Percentiles rank a stretch among this genome's conserved stretches.
These are phyloP conservation scores for Drosophila lacteicornis DNA, from an alignment of 1,140 invertebrate species.

Conservation along the genomic window DNA sequence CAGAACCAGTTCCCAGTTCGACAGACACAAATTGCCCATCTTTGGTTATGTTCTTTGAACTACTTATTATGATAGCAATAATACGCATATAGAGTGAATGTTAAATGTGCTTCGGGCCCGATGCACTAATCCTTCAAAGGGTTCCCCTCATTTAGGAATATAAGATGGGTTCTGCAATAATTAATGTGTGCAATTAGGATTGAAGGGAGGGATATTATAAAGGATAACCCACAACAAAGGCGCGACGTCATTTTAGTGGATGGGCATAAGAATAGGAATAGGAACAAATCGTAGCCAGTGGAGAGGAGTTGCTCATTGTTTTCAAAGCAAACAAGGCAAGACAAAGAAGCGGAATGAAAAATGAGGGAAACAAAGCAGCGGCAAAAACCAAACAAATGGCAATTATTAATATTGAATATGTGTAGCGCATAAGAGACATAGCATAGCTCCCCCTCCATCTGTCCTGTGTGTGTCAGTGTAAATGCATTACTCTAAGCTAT, in stretches of 20 bases:
- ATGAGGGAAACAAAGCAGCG: slow-evolving; percentile 23
- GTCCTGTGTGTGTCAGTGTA: slow-evolving; percentile 52
- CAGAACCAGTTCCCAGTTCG: slow-evolving; percentile 22
- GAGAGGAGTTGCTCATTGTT: slow-evolving; percentile 69
- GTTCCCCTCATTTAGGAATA: slow-evolving; percentile 1
- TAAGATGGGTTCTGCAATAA: slow-evolving; percentile 37
- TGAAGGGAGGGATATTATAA: slow-evolving; percentile 10
- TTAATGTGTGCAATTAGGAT: slow-evolving; percentile 58
- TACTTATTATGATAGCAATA: slow-evolving; percentile 8
- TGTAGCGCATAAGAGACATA: slow-evolving; percentile 49
- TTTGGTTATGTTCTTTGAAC: slow-evolving; percentile 23
- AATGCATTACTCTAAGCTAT: slow-evolving; percentile 38
- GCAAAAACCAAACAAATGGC: slow-evolving; percentile 63
- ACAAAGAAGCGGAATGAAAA: slow-evolving; percentile 11
- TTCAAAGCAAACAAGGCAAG: slow-evolving; percentile 66
- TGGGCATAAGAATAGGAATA: slow-evolving; percentile 7
- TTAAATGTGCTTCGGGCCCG: slow-evolving; percentile 39
- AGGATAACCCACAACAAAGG: slow-evolving; percentile 44
- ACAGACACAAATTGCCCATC: slow-evolving; percentile 7
- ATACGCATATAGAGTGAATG: slow-evolving; percentile 33
- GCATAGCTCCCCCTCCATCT: slow-evolving; percentile 44
- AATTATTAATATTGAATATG: slow-evolving; percentile 81
- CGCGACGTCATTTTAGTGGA: slow-evolving; percentile 17
- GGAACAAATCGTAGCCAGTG: slow-evolving; percentile 15
- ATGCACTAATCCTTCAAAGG: slow-evolving; percentile 46